phyloP scores from a whole-genome alignment of 2,797 vertebrate species.

The Molossus molossus region DNA sequence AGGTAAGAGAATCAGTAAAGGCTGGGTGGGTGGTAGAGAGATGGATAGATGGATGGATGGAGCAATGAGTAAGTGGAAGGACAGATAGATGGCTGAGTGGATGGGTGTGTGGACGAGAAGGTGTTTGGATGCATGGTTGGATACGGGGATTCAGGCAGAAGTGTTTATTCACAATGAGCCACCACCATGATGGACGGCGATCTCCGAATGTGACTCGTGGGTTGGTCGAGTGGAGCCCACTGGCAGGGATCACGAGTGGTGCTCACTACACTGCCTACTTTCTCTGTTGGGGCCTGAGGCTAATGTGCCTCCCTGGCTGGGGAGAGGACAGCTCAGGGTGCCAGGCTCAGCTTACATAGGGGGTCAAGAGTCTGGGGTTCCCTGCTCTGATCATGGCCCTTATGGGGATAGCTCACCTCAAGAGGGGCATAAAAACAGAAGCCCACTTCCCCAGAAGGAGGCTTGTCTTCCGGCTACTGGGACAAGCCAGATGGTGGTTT shows the following conservation, averaged over 20 bases:
- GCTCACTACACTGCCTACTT: background rate
- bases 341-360: background rate
- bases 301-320: background rate
- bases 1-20: background rate
- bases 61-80: background rate
- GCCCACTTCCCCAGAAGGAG: background rate
- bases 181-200: background rate
- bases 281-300: background rate
- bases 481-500: background rate
- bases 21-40: background rate
- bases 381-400: background rate
- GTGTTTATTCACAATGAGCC: background rate
- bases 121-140: background rate
- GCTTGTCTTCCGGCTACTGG: background rate
- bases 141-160: background rate
- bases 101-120: background rate
- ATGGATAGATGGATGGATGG: background rate
- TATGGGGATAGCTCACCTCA: background rate
- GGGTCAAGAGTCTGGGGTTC: background rate
- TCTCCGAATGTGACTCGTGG: background rate
- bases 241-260: background rate
- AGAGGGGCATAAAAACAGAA: background rate
- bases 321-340: background rate
- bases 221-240: background rate
- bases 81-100: too few species aligned